Evolutionary conservation across 2,888 invertebrate genomes (phyloP), one percentile per base, ranked within the genome.

Genomic region (Oxyscelio sp.): DNA sequence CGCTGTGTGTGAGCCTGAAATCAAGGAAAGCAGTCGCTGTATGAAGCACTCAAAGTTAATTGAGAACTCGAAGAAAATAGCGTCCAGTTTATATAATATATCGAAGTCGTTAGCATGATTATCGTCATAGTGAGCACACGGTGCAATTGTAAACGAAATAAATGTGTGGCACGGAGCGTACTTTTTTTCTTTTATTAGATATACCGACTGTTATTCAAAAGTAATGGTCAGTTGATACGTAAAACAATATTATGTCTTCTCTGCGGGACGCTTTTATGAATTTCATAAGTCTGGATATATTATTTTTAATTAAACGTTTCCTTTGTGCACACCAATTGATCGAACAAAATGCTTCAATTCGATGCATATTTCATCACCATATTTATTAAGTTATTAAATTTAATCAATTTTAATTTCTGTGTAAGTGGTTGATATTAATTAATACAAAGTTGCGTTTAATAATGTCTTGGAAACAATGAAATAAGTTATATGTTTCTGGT

Each of bases 11-110:
- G n/a, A n/a, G n/a, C n/a, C 92, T 92, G 89, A 87, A 90, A 90
- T 82, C 52, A 78, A 27, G 58, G 68, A 74, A 83, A 83, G 59
- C 61, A 63, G 48, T 54, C 54, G 31, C 38, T 56, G 56, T 61
- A 74, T 74, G 56, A 78, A 70, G 40, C 50, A 66, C 38, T 83
- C 66, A 68, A 73, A 73, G 73, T 78, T 83, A 78, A 83, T 78
- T 83, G 56, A 73, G 71, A 83, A 27, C 34, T 54, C 52, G 17
- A 66, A 52, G 58, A 83, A 73, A 78, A 78, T 78, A 45, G 59
- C 24, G 54, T 68, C 31, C 68, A 63, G 66, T 83, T 78, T 83
- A 73, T 73, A 74, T 71, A 66, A 73, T 54, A 73, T 52, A 56
- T 70, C 43, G 24, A 34, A 68, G 43, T 58, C 54, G 83, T 78